Percentiles rank a stretch among this genome's conserved stretches.
These are phyloP conservation scores for Microplitis deprimator DNA, from an alignment of 2,888 invertebrate species.

Conservation along the genomic window DNA sequence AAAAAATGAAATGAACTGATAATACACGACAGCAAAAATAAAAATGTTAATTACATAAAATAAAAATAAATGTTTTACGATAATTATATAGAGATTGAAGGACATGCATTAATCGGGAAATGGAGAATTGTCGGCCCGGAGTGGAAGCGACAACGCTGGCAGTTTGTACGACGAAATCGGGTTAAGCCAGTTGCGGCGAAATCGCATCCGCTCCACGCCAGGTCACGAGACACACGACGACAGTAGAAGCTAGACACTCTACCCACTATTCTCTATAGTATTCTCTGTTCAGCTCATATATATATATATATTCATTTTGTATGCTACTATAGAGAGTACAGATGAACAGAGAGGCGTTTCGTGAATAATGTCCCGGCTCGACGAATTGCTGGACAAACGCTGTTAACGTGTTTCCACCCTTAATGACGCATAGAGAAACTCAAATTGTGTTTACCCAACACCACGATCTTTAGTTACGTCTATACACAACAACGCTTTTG, in stretches of 20 bases:
- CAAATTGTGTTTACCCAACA: conserved; percentile 61
- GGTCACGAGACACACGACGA: conserved; percentile 22
- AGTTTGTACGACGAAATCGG: conserved; percentile 45
- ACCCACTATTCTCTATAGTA: not conserved
- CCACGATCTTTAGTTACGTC: conserved; percentile 18
- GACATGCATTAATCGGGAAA: conserved; percentile 44
- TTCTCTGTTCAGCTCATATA: not conserved
- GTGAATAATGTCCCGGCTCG: conserved; percentile 60
- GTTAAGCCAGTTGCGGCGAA: conserved; percentile 44
- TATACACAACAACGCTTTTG: not conserved
- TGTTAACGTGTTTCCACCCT: conserved; percentile 63
- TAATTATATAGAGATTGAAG: conserved; percentile 32
- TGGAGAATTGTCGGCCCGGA: conserved; percentile 35
- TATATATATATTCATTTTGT: conserved; percentile 16
- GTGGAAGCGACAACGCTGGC: conserved; percentile 36
- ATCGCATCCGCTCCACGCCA: conserved; percentile 34
- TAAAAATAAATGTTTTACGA: conserved; percentile 18
- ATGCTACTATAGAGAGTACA: conserved; percentile 28
- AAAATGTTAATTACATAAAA: not conserved
- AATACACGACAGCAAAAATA: conserved; percentile 8
- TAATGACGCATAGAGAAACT: conserved; percentile 65
- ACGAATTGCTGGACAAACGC: conserved; percentile 59
- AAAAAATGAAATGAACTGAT: not conserved
- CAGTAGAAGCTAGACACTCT: conserved; percentile 1
- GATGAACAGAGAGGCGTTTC: conserved; percentile 48